Base-by-base conservation (phyloP, 1,140 invertebrate genomes). In the Cotesia typhae region DNA sequence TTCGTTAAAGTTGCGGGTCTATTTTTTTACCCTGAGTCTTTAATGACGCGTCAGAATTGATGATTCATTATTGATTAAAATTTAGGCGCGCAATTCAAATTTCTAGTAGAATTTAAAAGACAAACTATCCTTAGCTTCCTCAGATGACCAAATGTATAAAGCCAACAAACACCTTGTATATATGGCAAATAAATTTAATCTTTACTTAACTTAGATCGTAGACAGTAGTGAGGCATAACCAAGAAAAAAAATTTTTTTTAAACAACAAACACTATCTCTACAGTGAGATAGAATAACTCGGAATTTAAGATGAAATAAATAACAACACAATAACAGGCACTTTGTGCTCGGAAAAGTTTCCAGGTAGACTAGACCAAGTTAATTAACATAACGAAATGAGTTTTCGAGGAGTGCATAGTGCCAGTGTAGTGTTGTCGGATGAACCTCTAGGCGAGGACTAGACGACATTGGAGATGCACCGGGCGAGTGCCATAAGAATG, bases 341-440 rank as follows among this genome's bases (percentile, higher is more conserved):
- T 41, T 14, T 20, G 38, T 51, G 28, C 17, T 53, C 17, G 35
- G 59, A 38, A 66, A 71, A 71, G 52, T 66, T 66, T 17, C 63
- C 53, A 9, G 36, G 38, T 35, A 55, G 61, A 65, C 35, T 35
- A 55, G 61, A 65, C 35, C 20, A 36, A 71, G 70, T 71, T 71
- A 71, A 71, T 71, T 71, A 71, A 71, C 70, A 71, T 71, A 71
- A 71, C 70, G 70, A 71, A 71, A 71, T 47, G 70, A 71, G 47
- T 71, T 71, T 51, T 66, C 61, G 52, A 71, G 70, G 53, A 59
- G 41, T 47, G 41, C 5, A 47, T 47, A 47, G 41, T 47, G 2
- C 28, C 28, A 3, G 28, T 28, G 41, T 47, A 35, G n/a, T 28
- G 28, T 67, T 28, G 52, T 38, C 14, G 65, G 51, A 51, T 7